Percentiles rank a stretch among this genome's conserved stretches.
Conservation (phyloP, 2,113 vertebrate species). For the Cricetomys ansorgei region DNA sequence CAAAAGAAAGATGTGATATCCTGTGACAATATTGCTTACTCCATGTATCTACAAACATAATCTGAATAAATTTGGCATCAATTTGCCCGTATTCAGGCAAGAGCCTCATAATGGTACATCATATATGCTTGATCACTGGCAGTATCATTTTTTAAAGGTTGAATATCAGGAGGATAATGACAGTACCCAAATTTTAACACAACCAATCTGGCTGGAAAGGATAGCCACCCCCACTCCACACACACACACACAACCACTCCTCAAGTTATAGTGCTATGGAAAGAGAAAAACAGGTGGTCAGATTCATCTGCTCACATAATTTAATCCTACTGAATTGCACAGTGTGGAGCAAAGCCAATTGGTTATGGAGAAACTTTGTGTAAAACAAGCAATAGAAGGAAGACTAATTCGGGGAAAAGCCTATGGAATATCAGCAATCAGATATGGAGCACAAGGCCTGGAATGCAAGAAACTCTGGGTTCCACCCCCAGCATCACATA, state of each 20-base stretch:
- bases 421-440: neutral
- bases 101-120: neutral
- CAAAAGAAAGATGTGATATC: neutral
- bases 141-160: neutral
- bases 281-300: slow-evolving; percentile 40
- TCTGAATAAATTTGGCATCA: neutral
- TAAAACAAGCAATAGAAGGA: neutral
- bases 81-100: neutral
- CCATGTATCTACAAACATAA: neutral
- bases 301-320: slow-evolving; percentile 44
- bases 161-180: neutral
- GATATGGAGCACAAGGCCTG: neutral
- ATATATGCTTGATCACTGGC: neutral
- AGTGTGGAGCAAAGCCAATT: neutral
- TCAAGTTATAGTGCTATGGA: slow-evolving; percentile 3
- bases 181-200: neutral
- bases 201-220: slow-evolving; percentile 9
- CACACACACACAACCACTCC: neutral
- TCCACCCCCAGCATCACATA: neutral
- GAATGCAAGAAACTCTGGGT: neutral
- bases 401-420: neutral
- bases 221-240: neutral
- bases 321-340: slow-evolving; percentile 14
- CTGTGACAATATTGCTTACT: neutral
- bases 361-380: neutral